Evolutionary conservation across 2,113 vertebrate genomes (phyloP), one percentile per base, ranked within the genome.

Genomic region (Ancistrus triradiatus): DNA sequence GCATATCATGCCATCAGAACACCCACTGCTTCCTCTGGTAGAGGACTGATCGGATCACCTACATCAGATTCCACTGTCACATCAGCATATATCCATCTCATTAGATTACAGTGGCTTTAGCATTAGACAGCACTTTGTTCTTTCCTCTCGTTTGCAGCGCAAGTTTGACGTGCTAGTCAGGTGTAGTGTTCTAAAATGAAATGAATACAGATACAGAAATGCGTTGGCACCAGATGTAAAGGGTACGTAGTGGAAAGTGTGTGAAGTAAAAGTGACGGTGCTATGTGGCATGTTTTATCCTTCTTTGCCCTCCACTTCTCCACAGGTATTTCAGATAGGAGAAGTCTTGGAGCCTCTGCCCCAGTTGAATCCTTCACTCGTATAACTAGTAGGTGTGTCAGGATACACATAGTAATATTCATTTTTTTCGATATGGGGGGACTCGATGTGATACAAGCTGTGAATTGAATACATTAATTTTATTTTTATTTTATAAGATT

Each of bases 1-100:
- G 59, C 66, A 73, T 76, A 67, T 76, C 61, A 73, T 73, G 74
- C 67, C 74, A 67, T 66, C 70, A 70, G 52, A 59, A 72, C 67
- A 66, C 70, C 70, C 70, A 66, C 63, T 60, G 59, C 63, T 68
- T 73, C 70, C 74, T 63, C 57, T 69, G 40, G 18, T 11, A 63
- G 47, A 69, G 57, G 56, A 44, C 66, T 69, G 71, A 73, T 73
- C 56, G 42, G 53, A 65, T 73, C 66, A 65, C 71, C 65, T 64
- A 68, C 59, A 68, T 64, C 4, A 68, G 66, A 59, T 68, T 61
- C 61, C 71, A 61, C 50, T 55, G 56, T 73, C 61, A 73, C 49
- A 69, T 73, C 71, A 69, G 61, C 63, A 67, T 64, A 65, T 61
- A 55, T 65, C 56, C 51, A 48, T 60, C 62, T 52, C 17, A 59